Conservation (phyloP, 2,113 vertebrate genomes). For the rat (Rattus norvegicus) region GRCr8 NC_086028.1:95148001-95148500, state of each 20-base stretch:
- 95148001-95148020: background rate
- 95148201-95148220: slow-evolving; percentile 98
- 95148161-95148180: fast-evolving
- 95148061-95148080: background rate
- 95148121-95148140: background rate
- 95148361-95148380: fast-evolving
- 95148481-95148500: background rate
- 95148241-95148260: slow-evolving; percentile 98
- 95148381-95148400: fast-evolving
- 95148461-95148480: fast-evolving
- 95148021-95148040: background rate
- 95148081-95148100: background rate
- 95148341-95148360: background rate
- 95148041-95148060: background rate
- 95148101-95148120: background rate
- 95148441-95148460: background rate
- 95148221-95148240: slow-evolving; percentile 98
- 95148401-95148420: background rate
- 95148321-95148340: background rate
- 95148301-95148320: slow-evolving; percentile 50
- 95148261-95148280: slow-evolving; percentile 94
- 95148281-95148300: slow-evolving; percentile 92
- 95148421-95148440: background rate
- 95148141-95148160: fast-evolving
- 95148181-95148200: slow-evolving; percentile 84